phyloP scores from a whole-genome alignment of 2,888 invertebrate species.

The Chironomus riparius region DNA sequence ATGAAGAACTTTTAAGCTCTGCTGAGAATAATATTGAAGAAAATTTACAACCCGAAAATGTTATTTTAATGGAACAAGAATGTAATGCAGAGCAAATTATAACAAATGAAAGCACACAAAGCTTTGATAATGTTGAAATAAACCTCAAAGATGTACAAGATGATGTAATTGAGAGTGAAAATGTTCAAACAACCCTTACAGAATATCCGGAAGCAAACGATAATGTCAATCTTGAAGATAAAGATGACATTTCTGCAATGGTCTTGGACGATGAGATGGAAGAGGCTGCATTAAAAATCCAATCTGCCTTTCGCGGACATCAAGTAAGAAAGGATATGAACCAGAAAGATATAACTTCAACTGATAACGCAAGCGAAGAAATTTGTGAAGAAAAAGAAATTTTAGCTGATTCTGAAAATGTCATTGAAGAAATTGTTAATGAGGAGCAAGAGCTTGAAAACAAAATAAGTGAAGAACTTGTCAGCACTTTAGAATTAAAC shows the following conservation, averaged over 20 bases:
- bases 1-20: neutral
- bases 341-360: neutral
- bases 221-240: neutral
- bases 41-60: neutral
- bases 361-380: neutral
- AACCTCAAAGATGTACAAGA: neutral
- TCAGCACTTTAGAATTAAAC: neutral
- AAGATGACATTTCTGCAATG: neutral
- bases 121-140: neutral
- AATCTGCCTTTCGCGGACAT: slow-evolving; percentile 29
- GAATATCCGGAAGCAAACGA: neutral
- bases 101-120: neutral
- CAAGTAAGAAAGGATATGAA: slow-evolving; percentile 16
- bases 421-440: neutral
- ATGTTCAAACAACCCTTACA: too few relatives aligned
- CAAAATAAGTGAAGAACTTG: neutral
- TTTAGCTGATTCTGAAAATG: slow-evolving; percentile 7
- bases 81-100: neutral
- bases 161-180: too few relatives aligned
- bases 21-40: neutral
- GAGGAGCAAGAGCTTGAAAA: neutral
- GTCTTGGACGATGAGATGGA: neutral
- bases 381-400: neutral
- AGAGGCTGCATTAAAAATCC: slow-evolving; percentile 27
- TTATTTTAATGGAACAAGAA: neutral